A percentile compares a stretch with the other conserved stretches of the same genome.
Conservation (phyloP, 2,888 invertebrate species). For the Trichogramma evanescens region DNA sequence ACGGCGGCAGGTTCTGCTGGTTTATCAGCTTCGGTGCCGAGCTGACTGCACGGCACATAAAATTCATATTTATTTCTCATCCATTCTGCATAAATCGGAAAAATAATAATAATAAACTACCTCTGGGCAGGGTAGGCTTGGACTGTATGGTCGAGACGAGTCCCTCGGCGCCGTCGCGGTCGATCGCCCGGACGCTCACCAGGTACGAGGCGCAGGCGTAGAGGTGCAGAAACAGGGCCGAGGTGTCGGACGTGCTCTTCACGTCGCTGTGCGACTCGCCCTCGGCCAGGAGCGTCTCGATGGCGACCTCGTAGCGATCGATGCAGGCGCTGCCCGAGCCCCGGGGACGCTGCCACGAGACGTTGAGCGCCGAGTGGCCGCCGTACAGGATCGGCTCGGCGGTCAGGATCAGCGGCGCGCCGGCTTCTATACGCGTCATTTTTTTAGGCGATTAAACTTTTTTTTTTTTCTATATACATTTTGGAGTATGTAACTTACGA, state of each 20-base stretch:
- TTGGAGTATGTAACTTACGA: slow-evolving; percentile 14
- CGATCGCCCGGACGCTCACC: slow-evolving; percentile 29
- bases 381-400: neutral
- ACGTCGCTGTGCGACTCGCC: neutral
- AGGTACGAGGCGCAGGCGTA: slow-evolving; percentile 30
- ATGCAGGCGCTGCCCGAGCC: slow-evolving; percentile 27
- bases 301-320: slow-evolving; percentile 27
- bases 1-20: neutral
- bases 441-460: slow-evolving; percentile 29
- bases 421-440: neutral
- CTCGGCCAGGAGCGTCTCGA: slow-evolving; percentile 13
- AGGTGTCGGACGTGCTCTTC: slow-evolving; percentile 9
- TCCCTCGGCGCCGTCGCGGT: slow-evolving; percentile 19
- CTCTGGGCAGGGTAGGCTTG: neutral
- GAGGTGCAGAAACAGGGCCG: slow-evolving; percentile 23
- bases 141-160: neutral
- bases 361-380: slow-evolving; percentile 10
- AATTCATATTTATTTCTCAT: neutral
- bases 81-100: no score
- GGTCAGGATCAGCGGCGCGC: slow-evolving; percentile 2
- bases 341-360: slow-evolving; percentile 31
- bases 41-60: neutral
- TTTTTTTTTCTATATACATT: slow-evolving; percentile 21
- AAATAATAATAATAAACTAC: neutral
- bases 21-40: neutral